Evolutionary conservation across 2,888 invertebrate species (phyloP).

Genomic region (Bellardia bayeri): DNA sequence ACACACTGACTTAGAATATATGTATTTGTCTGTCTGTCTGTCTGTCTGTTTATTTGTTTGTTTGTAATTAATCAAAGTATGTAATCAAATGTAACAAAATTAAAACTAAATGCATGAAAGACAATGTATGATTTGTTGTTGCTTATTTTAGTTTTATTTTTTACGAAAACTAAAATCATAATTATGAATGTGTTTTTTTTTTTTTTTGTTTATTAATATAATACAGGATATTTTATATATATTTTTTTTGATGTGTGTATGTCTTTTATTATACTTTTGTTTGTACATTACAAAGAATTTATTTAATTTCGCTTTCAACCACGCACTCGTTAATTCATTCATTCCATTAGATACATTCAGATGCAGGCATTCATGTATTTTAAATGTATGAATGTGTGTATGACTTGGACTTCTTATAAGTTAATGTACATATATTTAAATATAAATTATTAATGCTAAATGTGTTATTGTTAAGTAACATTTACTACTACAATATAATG

Average conservation of each 20-base stretch:
- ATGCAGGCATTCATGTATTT: constrained; percentile 2
- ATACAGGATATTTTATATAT: constrained; percentile 7
- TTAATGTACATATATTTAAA: constrained; percentile 31
- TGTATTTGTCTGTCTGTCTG: neutral
- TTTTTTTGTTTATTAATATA: constrained; percentile 9
- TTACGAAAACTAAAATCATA: constrained; percentile 11
- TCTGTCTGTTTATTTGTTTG: neutral
- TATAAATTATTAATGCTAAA: constrained; percentile 60
- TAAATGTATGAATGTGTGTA: constrained; percentile 35
- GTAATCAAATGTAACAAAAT: neutral
- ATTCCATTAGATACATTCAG: neutral
- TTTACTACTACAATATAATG: constrained; percentile 22
- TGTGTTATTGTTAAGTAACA: constrained; percentile 42
- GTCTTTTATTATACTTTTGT: constrained; percentile 27
- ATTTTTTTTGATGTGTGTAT: constrained; percentile 15
- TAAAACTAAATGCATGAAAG: neutral
- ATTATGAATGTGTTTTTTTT: neutral
- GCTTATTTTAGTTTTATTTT: neutral
- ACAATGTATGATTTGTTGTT: constrained; percentile 32
- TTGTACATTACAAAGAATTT: constrained; percentile 31
- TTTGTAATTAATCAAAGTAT: constrained; percentile 26
- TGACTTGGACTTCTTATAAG: constrained; percentile 38
- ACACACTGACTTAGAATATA: constrained; percentile 62
- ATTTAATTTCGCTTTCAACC: neutral
- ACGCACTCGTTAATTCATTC: neutral